Evolutionary conservation across 2,888 invertebrate species (phyloP).

Genomic region (Muschampia plurimacula): DNA sequence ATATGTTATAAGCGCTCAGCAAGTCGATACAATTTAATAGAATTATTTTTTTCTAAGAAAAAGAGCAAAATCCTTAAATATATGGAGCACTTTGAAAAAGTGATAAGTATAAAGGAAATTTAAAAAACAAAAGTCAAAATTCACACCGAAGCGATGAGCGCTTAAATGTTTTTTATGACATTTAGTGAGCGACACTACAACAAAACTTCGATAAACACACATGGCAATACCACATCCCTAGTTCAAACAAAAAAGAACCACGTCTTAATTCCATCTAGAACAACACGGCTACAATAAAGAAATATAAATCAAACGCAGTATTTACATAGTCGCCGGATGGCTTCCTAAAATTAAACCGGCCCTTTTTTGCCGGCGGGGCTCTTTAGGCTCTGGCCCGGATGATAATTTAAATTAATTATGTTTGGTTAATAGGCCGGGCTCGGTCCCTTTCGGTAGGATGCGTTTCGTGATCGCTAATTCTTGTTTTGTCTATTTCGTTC

Average conservation of each 20-base stretch:
- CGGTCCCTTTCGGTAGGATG: constrained; percentile 28
- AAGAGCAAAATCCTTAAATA: no score
- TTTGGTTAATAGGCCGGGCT: constrained; percentile 64
- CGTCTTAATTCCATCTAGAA: constrained; percentile 55
- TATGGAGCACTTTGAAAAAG: no score
- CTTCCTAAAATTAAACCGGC: constrained; percentile 67
- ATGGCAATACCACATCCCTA: constrained; percentile 3
- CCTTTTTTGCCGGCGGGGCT: constrained; percentile 52
- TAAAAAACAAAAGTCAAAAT: no score
- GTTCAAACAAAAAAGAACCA: constrained; percentile 27
- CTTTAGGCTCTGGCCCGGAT: constrained; percentile 43
- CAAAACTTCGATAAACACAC: constrained; percentile 2
- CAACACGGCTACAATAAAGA: constrained; percentile 67
- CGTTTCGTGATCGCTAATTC: constrained; percentile 31
- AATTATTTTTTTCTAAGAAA: no score
- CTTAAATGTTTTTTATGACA: background rate
- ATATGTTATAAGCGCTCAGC: no score
- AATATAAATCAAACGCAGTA: constrained; percentile 63
- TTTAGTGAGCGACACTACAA: background rate
- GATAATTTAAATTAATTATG: constrained; percentile 80
- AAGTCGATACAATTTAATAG: no score
- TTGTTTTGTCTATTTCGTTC: constrained; percentile 22
- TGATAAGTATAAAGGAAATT: no score
- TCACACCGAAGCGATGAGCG: background rate
- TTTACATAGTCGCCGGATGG: constrained; percentile 58